Base-by-base conservation (phyloP, 2,113 vertebrate species). In the Datnioides undecimradiatus region DNA sequence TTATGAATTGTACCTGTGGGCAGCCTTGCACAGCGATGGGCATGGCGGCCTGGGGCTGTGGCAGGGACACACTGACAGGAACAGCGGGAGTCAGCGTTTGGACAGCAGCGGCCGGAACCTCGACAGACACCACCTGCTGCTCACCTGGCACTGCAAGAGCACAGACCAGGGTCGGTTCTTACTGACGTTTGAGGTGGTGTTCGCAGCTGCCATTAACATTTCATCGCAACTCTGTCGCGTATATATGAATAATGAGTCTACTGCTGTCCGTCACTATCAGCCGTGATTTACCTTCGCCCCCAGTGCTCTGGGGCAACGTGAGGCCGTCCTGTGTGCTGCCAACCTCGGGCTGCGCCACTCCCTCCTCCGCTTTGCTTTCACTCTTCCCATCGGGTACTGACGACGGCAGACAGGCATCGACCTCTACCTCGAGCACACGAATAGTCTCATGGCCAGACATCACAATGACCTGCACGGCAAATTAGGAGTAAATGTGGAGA, bases 401-500 rank as follows among this genome's bases (percentile, higher is more conserved):
- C 1, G 94, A 82, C 0, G 95, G 94, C 40, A 95, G 85, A 29
- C 94, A 90, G 0, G 94, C 63, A 2, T 98, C 98, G 27, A 98
- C 97, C 12, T 97, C 97, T 7, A 97, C 96, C 88, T 98, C 97
- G 60, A 98, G 93, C 75, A 99, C 97, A 2, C 97, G 95, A 89
- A 98, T 98, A 25, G 97, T 98, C 92, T 99, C 97, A 5, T 99
- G 97, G 82, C 97, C 86, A 51, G 98, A 98, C 97, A 99, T 98
- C 90, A 98, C 97, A 79, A 99, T 98, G 68, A 98, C 97, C 98
- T 99, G 93, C 11, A 72, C 40, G 74, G 40, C 2, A 12, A 12
- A 68, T 65, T 17, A 52, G 63, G 43, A 64, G 25, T 10, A 63
- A 48, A 84, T 45, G 5, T 41, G 38, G 31, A 72, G 14, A 14